Base-by-base conservation (phyloP, 2,888 invertebrate genomes). In the Torymus aiolomorphi region DNA sequence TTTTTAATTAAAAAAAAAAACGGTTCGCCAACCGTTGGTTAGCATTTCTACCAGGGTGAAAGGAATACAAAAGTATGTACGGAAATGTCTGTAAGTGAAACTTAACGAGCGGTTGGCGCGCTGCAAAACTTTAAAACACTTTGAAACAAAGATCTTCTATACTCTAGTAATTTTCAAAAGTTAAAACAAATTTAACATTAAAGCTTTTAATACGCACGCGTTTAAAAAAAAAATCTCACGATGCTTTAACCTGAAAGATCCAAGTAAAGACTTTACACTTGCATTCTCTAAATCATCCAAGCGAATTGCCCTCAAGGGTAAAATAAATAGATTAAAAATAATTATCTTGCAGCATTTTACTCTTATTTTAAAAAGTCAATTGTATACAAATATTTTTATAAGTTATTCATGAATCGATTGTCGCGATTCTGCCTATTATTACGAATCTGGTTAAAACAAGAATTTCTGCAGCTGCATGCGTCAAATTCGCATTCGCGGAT, bases 131-230 rank as follows among this genome's bases (percentile, higher is more conserved):
- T 75, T 74, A 63, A 5, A 65, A 75, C 65, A 65, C 49, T 52
- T 63, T 57, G 12, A 31, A 24, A 73, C 73, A 69, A 78, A 69
- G 12, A 74, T 70, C 14, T 74, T 73, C 20, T 24, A 20, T 42
- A 61, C 65, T 62, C 51, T 59, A 52, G 57, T 75, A 75, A 75
- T 70, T 79, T 75, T 65, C 70, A 63, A 75, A 73, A 62, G 70
- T 65, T 59, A 59, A 59, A 70, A 16, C 52, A 65, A 54, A 18
- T 70, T 31, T n/a, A 75, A 62, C 51, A 65, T 31, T 52, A 51
- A 14, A 14, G 13, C n/a, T 59, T 18, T 79, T 75, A 73, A 52
- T 70, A 51, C 24, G 12, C n/a, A 49, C 13, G 42, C 49, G 2
- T 20, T 62, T 78, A 57, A 57, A 20, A 54, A 57, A 20, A 54